Base-by-base conservation (phyloP, 2,888 invertebrate species). In the Andrena praecox region DNA sequence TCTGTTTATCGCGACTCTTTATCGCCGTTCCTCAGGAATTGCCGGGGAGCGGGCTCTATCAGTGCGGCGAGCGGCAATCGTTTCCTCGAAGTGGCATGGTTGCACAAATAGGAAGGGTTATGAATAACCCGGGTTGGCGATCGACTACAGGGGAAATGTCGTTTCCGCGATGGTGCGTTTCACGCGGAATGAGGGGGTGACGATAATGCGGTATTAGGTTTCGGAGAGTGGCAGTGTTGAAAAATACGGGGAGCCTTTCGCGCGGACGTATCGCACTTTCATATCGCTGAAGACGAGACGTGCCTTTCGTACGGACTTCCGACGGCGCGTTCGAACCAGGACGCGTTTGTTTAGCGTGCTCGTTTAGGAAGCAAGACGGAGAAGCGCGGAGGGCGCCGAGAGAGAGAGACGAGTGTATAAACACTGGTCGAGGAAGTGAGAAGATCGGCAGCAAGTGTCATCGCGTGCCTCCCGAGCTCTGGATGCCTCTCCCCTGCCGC, bases 1-100 rank as follows among this genome's bases (percentile, higher is more conserved):
- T 42, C 67, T 64, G 24, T 73, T 74, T 63, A 74, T 72, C 72
- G 48, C 60, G 56, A 67, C 10, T 54, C 29, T 52, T 78, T 68
- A 74, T 77, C 73, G 16, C n/a, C 63, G 24, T 60, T 52, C 59
- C 24, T 3, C 33, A 33, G 16, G 67, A 77, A 48, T 60, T 60
- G 24, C 76, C 70, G 4, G 10, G 4, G n/a, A 0, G 8, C 16
- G n/a, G 50, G 29, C 24, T 76, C 24, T 76, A 76, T 76, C 64
- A 33, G n/a, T 31, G 29, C 60, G 52, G 29, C n/a, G 12, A 56
- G 16, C 56, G 63, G 75, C 64, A 72, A 62, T 50, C 35, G 27
- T 64, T 70, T 70, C 76, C 20, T 35, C 35, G 63, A 74, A 74
- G 12, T n/a, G 8, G 0, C n/a, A 5, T 16, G 6, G 56, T 24